Base-by-base conservation (phyloP, 2,113 vertebrate genomes). In the Oncorhynchus keta region DNA sequence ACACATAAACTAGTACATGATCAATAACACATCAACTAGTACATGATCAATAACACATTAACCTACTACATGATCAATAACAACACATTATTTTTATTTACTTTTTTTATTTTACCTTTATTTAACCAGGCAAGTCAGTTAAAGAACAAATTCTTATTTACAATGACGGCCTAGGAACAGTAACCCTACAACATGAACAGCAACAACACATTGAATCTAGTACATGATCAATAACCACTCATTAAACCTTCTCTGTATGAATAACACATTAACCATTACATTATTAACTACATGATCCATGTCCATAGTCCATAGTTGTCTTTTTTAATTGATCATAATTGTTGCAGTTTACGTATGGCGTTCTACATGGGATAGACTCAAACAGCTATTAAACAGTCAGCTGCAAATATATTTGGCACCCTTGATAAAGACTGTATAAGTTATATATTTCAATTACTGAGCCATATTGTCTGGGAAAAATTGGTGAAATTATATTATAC, bases 261-360 rank as follows among this genome's bases (percentile, higher is more conserved):
- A 35, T 13, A 68, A 77, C 81, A 79, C 79, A 85, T 89, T 78
- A 89, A 86, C 76, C 79, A 77, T 18, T 2, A 77, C 32, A 61
- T 39, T 79, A 79, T 45, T 88, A 79, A 79, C 83, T 62, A 62
- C 59, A 11, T 70, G 79, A 77, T 83, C 80, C 86, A 81, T 87
- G 75, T 83, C 22, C 16, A 85, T 77, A 86, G n/a, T n/a, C n/a
- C n/a, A 82, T 79, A 71, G 79, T 71, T 39, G 61, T 45, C 12
- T 16, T 14, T 22, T 70, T 76, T 83, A 89, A 90, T 83, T 84
- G 51, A 81, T 78, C 79, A 77, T 79, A 49, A 73, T 70, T 77
- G 51, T 77, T 68, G 69, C 68, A 67, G 14, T 55, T 79, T 75
- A 49, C 32, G 48, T 20, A 72, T 57, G 48, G 45, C 76, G 65